These are phyloP conservation scores for Artibeus lituratus DNA, from an alignment of 2,797 vertebrate species.

Conservation along the genomic window DNA sequence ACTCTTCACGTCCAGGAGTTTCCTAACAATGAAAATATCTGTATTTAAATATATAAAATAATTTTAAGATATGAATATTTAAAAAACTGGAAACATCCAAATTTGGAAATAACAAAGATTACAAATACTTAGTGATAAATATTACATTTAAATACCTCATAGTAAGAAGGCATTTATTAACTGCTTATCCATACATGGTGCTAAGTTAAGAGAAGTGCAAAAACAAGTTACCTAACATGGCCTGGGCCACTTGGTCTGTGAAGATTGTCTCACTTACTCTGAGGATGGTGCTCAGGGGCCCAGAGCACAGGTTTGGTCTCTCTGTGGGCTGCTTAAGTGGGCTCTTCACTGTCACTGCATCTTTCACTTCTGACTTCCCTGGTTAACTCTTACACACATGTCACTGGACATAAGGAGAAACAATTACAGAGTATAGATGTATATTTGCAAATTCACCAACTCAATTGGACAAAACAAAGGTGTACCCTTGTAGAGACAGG, in stretches of 20 bases:
- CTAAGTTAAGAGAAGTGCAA: not conserved
- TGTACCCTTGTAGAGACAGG: accelerated
- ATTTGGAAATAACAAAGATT: not conserved
- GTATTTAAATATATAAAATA: not conserved
- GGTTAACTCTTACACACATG: not conserved
- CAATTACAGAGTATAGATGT: not conserved
- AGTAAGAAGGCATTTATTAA: not conserved
- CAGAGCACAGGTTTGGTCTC: not conserved
- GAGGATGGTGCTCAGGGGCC: not conserved
- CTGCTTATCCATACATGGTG: not conserved
- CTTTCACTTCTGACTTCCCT: not conserved
- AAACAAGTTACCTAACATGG: not conserved
- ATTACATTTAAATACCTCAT: not conserved
- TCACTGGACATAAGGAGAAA: not conserved
- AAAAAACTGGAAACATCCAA: not conserved
- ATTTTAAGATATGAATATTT: not conserved
- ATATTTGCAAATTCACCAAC: not conserved
- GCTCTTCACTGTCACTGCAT: not conserved
- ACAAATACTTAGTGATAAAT: not conserved
- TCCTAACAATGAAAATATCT: not conserved
- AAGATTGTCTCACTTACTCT: not conserved
- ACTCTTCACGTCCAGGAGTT: not conserved
- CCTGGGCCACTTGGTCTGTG: not conserved
- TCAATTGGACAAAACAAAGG: not conserved
- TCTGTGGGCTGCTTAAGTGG: not conserved